Conservation (phyloP, 2,113 vertebrate species). For the Meriones unguiculatus region DNA sequence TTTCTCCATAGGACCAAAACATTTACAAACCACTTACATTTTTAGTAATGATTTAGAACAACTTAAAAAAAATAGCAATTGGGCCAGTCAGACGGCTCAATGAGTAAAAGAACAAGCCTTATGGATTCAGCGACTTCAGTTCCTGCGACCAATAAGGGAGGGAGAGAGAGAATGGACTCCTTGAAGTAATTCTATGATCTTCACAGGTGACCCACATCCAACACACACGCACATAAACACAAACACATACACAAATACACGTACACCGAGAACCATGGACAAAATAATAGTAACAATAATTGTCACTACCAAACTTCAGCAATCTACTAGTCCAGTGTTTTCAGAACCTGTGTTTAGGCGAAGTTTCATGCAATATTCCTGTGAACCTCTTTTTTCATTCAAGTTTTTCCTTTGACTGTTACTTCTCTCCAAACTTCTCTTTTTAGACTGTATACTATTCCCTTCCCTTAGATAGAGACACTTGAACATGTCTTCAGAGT, state of each 20-base stretch:
- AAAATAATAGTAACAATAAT: neutral
- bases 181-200: neutral
- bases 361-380: neutral
- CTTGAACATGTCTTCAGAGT: neutral
- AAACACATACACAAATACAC: neutral
- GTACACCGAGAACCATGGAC: no score
- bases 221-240: neutral
- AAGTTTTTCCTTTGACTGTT: neutral
- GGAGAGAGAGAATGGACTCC: neutral
- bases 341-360: conserved; percentile 1
- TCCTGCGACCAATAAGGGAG: neutral
- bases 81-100: neutral
- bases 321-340: neutral
- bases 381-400: neutral
- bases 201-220: neutral
- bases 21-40: neutral
- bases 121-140: neutral
- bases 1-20: conserved; percentile 18
- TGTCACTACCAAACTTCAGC: neutral
- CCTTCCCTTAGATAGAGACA: neutral
- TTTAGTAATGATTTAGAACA: conserved; percentile 30
- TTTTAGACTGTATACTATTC: neutral
- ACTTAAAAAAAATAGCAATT: conserved; percentile 1
- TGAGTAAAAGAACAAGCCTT: neutral
- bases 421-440: neutral